A percentile compares a stretch with the other conserved stretches of the same genome.
These are phyloP conservation scores for Sycophila sp. DNA, from an alignment of 1,140 invertebrate genomes.

Conservation along the genomic window DNA sequence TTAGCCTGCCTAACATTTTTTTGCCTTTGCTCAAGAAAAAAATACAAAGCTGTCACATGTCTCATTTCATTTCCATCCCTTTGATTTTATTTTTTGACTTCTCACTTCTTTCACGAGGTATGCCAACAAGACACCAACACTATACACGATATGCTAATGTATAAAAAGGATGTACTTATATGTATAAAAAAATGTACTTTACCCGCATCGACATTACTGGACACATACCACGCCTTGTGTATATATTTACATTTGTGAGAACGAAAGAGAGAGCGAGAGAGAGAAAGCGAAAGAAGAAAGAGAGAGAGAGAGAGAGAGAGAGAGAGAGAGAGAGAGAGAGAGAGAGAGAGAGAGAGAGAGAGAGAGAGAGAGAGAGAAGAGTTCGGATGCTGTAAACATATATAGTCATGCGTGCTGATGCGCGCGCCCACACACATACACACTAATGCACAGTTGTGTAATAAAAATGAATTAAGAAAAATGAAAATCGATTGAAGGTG, in stretches of 20 bases:
- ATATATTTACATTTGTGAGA: constrained; percentile 32
- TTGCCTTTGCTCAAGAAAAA: neutral
- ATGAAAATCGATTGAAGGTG: no score
- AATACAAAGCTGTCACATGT: neutral
- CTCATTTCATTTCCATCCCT: constrained; percentile 23
- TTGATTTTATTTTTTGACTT: neutral
- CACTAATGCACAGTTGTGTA: no score
- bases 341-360: no score
- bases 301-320: no score
- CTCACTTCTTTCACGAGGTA: neutral
- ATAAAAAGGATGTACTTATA: constrained; percentile 30
- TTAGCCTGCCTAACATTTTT: neutral
- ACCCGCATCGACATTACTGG: constrained; percentile 1
- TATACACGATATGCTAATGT: constrained; percentile 7
- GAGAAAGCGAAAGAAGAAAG: no score
- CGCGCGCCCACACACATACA: no score
- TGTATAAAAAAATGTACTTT: constrained; percentile 26
- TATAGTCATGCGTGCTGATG: no score
- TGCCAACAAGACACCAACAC: constrained; percentile 33
- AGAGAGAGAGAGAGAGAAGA: no score
- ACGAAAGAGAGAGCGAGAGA: constrained; percentile 54
- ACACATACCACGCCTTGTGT: constrained; percentile 37
- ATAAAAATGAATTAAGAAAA: no score
- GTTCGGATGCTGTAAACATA: no score
- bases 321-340: no score